Evolutionary conservation across 2,888 invertebrate species (phyloP).

Genomic region (Pseudococcus longispinus): DNA sequence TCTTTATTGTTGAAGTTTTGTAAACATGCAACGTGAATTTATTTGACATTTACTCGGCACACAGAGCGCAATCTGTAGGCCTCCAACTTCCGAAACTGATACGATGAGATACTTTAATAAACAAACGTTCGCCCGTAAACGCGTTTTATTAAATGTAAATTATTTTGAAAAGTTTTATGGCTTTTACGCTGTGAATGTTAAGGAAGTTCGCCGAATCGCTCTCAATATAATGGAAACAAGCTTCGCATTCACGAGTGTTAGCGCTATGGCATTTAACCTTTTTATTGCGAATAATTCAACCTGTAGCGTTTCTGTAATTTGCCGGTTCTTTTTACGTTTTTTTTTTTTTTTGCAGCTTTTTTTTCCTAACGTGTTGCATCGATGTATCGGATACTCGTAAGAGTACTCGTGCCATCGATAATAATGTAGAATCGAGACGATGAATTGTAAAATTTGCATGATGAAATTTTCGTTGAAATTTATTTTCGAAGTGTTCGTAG

Average conservation of each 20-base stretch:
- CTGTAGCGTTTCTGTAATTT: conserved; percentile 8
- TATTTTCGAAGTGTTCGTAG: too few species aligned
- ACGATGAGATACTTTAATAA: conserved; percentile 40
- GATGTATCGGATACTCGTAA: not conserved
- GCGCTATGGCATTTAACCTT: conserved; percentile 11
- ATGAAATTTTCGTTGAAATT: too few species aligned
- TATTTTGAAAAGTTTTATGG: conserved; percentile 46
- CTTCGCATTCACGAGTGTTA: conserved; percentile 36
- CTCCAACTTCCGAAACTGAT: conserved; percentile 34
- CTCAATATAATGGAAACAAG: conserved; percentile 44
- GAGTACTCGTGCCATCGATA: too few species aligned
- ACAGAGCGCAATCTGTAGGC: conserved; percentile 29
- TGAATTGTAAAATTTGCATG: too few species aligned
- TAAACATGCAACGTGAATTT: conserved; percentile 42
- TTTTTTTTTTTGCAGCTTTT: not conserved
- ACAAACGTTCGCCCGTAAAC: conserved; percentile 15
- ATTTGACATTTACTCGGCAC: conserved; percentile 31
- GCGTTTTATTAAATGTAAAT: conserved; percentile 43
- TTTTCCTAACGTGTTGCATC: not conserved
- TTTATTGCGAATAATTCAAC: conserved; percentile 26
- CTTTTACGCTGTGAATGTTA: conserved; percentile 35
- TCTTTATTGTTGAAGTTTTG: conserved; percentile 42
- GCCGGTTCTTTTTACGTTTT: not conserved
- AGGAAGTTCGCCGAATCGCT: conserved; percentile 25
- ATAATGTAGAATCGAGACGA: too few species aligned